Percentiles rank a stretch among this genome's conserved stretches.
Conservation (phyloP, 2,888 invertebrate genomes). For the Ochropacha duplaris region DNA sequence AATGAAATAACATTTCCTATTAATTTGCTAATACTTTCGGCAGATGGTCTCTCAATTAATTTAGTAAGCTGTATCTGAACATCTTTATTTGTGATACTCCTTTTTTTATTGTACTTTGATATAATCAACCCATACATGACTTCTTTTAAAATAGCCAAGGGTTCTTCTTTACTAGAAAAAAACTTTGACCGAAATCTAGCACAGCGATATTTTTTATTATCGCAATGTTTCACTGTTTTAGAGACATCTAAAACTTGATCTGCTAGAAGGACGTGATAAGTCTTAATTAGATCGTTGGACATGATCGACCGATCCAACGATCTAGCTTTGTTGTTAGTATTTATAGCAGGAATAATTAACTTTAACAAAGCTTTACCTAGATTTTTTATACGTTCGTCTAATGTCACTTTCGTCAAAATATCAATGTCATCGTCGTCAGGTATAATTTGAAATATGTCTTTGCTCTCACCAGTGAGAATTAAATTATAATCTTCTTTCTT, state of each 20-base stretch:
- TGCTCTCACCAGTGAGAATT: slow-evolving; percentile 13
- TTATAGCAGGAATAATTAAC: slow-evolving; percentile 15
- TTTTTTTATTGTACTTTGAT: slow-evolving; percentile 1
- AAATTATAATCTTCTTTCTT: slow-evolving; percentile 11
- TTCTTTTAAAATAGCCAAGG: background rate
- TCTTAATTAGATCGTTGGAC: slow-evolving; percentile 13
- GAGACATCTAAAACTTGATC: background rate
- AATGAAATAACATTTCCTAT: background rate
- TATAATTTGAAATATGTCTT: slow-evolving; percentile 16
- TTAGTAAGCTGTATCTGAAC: background rate
- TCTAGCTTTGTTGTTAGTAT: slow-evolving; percentile 14
- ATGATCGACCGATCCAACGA: no score
- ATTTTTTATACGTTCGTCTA: slow-evolving; percentile 15
- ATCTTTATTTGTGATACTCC: background rate
- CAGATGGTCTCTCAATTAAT: background rate
- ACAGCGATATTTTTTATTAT: background rate
- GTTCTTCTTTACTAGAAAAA: slow-evolving; percentile 1
- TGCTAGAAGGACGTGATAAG: background rate
- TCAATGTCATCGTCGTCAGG: slow-evolving; percentile 21
- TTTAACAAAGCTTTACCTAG: slow-evolving; percentile 19
- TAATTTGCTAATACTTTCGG: background rate
- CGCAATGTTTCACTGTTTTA: background rate
- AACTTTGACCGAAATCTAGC: background rate
- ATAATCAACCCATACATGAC: background rate
- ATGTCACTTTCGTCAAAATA: slow-evolving; percentile 11